These are phyloP conservation scores for Mythimna pallens DNA, from an alignment of 2,888 invertebrate genomes.

Conservation along the genomic window DNA sequence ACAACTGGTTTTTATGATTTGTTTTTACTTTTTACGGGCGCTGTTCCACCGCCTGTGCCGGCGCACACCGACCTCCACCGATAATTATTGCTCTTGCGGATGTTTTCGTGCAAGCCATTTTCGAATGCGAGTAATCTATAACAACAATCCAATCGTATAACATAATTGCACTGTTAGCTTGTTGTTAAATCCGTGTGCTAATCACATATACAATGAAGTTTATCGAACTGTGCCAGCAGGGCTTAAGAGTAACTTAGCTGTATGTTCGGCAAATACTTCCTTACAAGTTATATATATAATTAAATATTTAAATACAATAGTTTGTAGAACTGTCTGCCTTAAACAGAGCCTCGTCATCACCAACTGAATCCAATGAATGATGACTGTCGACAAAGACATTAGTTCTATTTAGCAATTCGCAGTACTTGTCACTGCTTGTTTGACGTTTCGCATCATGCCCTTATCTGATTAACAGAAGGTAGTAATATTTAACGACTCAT, in stretches of 20 bases:
- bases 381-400: constrained; percentile 48
- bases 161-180: constrained; percentile 35
- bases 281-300: constrained; percentile 24
- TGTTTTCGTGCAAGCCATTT: constrained; percentile 73
- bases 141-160: constrained; percentile 12
- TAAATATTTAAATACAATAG: constrained; percentile 39
- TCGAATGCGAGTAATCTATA: constrained; percentile 48
- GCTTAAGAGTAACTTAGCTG: neutral
- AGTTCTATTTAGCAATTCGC: constrained; percentile 74
- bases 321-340: constrained; percentile 45
- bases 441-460: constrained; percentile 81
- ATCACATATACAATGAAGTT: constrained; percentile 20
- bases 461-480: constrained; percentile 81
- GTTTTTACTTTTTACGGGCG: constrained; percentile 82
- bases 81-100: constrained; percentile 75
- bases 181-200: constrained; percentile 24
- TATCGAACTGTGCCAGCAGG: constrained; percentile 6
- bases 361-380: constrained; percentile 43
- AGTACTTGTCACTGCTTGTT: constrained; percentile 71
- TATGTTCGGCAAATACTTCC: constrained; percentile 12
- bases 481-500: constrained; percentile 88
- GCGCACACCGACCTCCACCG: constrained; percentile 68
- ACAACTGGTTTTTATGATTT: constrained; percentile 86
- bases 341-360: constrained; percentile 19
- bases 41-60: constrained; percentile 61